Evolutionary conservation across 2,888 invertebrate genomes (phyloP), one percentile per base, ranked within the genome.

Genomic region (Slavum lentiscoides): DNA sequence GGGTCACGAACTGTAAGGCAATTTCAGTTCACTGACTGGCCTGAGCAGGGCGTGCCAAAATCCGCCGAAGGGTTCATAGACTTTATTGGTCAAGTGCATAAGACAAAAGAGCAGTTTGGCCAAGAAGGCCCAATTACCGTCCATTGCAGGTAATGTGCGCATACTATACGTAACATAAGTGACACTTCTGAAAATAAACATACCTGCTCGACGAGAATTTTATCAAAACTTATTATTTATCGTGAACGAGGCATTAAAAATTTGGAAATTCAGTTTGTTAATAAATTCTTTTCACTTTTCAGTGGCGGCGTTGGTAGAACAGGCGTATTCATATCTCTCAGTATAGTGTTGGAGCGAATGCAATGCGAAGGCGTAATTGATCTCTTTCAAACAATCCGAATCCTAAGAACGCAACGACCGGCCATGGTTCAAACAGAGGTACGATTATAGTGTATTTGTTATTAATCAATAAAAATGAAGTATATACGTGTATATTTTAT

Each of bases 341-440:
- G 97, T 87, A 97, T 98, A 86, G 97, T 99, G 77, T 88, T 99
- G 86, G 99, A 99, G 87, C 91, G 98, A 84, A 98, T 99, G 96
- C 96, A 98, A 87, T 97, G 97, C 87, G 99, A 99, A 87, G 97
- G 97, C 30, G 97, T 98, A 11, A 94, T 99, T 19, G 99, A 99
- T 89, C 94, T 99, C 86, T 99, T 98, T 92, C 98, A 98, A 88
- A 98, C 98, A 0, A 98, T 98, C 83, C 93, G 98, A 88, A 96
- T 98, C 88, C 89, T 99, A 85, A 92, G 99, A 86, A 98, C 98
- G 84, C 98, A 99, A 88, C 91, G 99, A 85, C 97, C 98, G 83
- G 97, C 97, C 84, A 99, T 99, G 98, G 98, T 99, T 85, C 98
- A 99, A 88, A 98, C 98, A 84, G 98, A 98, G 93, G 98, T 97